Evolutionary conservation across 2,888 invertebrate genomes (phyloP).

Genomic region (Ctenicera cuprea): DNA sequence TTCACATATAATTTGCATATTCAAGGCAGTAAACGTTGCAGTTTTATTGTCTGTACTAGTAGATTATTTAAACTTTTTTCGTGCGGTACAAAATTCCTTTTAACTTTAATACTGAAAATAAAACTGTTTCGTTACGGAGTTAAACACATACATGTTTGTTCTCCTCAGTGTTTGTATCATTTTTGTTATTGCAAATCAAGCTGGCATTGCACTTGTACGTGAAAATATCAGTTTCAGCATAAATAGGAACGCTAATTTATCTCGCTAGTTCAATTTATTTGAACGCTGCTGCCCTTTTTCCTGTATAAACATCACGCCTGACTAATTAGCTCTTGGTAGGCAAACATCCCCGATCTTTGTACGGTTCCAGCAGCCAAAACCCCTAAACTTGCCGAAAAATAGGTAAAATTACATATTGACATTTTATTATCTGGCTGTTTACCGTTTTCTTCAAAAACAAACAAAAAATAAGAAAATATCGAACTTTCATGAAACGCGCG

Average conservation of each 20-base stretch:
- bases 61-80: too few species aligned
- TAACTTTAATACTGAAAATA: too few species aligned
- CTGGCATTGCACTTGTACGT: too few species aligned
- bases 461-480: slow-evolving; percentile 24
- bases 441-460: not conserved
- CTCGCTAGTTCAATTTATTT: not conserved
- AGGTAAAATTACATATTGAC: slow-evolving; percentile 20
- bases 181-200: too few species aligned
- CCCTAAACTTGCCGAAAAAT: not conserved
- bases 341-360: slow-evolving; percentile 2
- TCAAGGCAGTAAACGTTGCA: too few species aligned
- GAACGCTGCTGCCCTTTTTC: slow-evolving; percentile 1
- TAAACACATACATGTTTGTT: too few species aligned
- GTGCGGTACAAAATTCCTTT: too few species aligned
- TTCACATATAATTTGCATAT: too few species aligned
- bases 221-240: too few species aligned
- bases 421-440: slow-evolving; percentile 14
- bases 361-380: not conserved
- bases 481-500: slow-evolving; percentile 25
- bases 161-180: too few species aligned
- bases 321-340: slow-evolving; percentile 8
- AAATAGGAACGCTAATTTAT: not conserved
- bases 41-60: too few species aligned
- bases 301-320: slow-evolving; percentile 9
- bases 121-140: too few species aligned